Conservation (phyloP, 2,888 invertebrate species). For the Amblyjoppa proteus region DNA sequence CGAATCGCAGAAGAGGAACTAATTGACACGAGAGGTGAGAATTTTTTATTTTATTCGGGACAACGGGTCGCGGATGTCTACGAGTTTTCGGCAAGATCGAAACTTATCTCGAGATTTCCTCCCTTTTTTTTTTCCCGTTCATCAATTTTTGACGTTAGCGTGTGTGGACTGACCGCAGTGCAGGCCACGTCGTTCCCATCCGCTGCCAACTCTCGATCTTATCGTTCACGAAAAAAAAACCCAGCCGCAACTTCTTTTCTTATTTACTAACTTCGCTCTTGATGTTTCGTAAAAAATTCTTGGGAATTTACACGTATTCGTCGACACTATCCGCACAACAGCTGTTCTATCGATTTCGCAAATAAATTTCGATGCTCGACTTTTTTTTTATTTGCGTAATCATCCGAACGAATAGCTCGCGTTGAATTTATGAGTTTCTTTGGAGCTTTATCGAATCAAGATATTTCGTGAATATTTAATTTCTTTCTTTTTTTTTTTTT, state of each 20-base stretch:
- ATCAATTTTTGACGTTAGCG: constrained; percentile 21
- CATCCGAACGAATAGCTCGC: not conserved
- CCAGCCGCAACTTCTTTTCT: not conserved
- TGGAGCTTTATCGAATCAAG: not conserved
- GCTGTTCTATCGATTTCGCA: not conserved
- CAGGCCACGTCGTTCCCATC: constrained; percentile 42
- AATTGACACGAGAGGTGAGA: constrained; percentile 24
- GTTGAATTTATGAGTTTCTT: not conserved
- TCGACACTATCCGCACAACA: not conserved
- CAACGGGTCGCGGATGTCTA: not conserved
- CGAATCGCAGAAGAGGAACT: not conserved
- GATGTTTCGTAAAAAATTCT: not conserved
- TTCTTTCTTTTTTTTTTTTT: not conserved
- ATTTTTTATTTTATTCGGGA: not conserved
- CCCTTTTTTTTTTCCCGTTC: not conserved
- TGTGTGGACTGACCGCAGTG: constrained; percentile 50
- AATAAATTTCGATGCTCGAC: not conserved
- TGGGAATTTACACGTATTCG: not conserved
- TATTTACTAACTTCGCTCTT: not conserved
- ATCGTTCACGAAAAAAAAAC: not conserved
- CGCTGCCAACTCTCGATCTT: constrained; percentile 17
- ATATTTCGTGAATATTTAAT: not conserved
- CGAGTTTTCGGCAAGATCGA: not conserved
- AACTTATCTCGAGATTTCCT: not conserved
- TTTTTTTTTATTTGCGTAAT: not conserved